Percentiles rank a stretch among this genome's conserved stretches.
phyloP scores from a whole-genome alignment of 2,888 invertebrate species.

The Agrochola circellaris region DNA sequence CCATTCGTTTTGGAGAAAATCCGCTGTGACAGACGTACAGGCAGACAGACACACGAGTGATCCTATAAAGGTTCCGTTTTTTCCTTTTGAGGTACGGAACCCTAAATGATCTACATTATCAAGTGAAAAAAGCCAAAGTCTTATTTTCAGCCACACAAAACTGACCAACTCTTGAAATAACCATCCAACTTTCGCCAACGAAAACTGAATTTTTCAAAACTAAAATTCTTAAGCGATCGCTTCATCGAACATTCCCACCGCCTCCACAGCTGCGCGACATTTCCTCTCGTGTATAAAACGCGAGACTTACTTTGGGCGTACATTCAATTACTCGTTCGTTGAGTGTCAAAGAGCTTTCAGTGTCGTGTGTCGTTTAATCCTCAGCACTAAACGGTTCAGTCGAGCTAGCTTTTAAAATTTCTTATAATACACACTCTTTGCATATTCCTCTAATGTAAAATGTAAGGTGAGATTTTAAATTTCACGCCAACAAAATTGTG shows the following conservation, averaged over 20 bases:
- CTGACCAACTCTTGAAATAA: constrained; percentile 19
- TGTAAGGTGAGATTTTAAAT: constrained; percentile 51
- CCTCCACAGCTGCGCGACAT: constrained; percentile 43
- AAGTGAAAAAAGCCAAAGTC: not conserved
- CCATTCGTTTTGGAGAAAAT: too few species aligned
- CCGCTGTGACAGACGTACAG: too few species aligned
- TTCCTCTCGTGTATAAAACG: constrained; percentile 56
- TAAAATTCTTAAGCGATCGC: constrained; percentile 36
- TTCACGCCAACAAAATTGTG: constrained; percentile 42
- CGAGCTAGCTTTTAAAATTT: constrained; percentile 64
- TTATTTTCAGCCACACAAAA: not conserved
- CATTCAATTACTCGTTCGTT: constrained; percentile 79
- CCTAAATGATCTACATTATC: too few species aligned
- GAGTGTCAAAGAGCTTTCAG: constrained; percentile 80
- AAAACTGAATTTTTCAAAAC: constrained; percentile 37
- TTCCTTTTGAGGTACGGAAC: too few species aligned
- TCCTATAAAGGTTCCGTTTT: too few species aligned
- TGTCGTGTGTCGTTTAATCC: constrained; percentile 73
- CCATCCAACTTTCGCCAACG: not conserved
- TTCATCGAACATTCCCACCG: constrained; percentile 53
- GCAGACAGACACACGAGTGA: too few species aligned
- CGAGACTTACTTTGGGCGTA: constrained; percentile 72
- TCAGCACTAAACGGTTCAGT: constrained; percentile 70
- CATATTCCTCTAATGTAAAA: constrained; percentile 56
- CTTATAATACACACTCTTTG: constrained; percentile 53